Base-by-base conservation (phyloP, 2,797 vertebrate genomes). In the Oryzias sinensis region DNA sequence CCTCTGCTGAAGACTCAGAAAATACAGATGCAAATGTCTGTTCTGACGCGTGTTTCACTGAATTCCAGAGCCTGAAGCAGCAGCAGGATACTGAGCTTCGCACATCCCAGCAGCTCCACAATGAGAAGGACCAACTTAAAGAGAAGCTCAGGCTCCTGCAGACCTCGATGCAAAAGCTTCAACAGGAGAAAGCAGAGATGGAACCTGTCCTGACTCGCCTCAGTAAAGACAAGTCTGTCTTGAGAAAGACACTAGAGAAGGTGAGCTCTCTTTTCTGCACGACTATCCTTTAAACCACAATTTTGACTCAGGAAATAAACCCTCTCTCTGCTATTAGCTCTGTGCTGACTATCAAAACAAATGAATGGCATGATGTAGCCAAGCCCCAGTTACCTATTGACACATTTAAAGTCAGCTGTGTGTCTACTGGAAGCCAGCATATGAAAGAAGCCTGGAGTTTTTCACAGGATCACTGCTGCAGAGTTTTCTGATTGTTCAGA, bases 211-310 rank as follows among this genome's bases (percentile, higher is more conserved):
- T 90, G 25, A 44, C 70, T 1, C 84, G 81, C 5, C 77, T 93
- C 1, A 65, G 83, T 44, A 93, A 91, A 80, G 91, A 92, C 59
- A 93, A 82, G 72, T 75, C 80, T 42, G 70, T 84, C 4, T 82
- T 93, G 15, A 92, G 88, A 44, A 91, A 84, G 57, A 80, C 85
- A 1, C 79, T 93, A 64, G 90, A 92, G 71, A 93, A 92, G 91
- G 93, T 93, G 66, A 74, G 75, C 49, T 43, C 17, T 46, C 20
- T 55, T 14, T 5, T 56, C 52, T 51, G 37, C 27, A 60, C 17
- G 41, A 56, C 9, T 33, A 0, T 8, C 29, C 43, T 45, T 54
- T 53, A 20, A 53, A 64, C 24, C 48, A 46, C 55, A 50, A 64
- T 52, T 76, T 73, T 33, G 11, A 33, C 33, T 11, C 5, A 22